phyloP scores from a whole-genome alignment of 2,113 vertebrate species.

The Ranitomeya variabilis region DNA sequence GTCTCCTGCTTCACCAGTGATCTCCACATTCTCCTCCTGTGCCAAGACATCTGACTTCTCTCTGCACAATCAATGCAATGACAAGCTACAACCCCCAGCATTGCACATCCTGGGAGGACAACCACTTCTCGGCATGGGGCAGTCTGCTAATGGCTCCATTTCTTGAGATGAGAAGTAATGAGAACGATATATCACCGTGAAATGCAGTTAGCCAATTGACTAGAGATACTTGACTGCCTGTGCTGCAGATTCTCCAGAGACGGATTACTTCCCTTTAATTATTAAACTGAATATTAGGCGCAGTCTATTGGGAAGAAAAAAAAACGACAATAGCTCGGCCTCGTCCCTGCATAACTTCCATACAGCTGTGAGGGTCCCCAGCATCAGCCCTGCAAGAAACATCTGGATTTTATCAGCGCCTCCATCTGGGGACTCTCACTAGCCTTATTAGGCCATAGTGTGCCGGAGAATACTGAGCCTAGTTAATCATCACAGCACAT shows the following conservation, averaged over 20 bases:
- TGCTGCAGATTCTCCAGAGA: not conserved
- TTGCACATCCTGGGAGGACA: not conserved
- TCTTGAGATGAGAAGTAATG: not conserved
- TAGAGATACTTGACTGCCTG: not conserved
- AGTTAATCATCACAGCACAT: not conserved
- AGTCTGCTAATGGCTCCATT: not conserved
- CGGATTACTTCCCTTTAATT: not conserved
- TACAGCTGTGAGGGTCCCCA: not conserved
- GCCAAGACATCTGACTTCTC: not conserved
- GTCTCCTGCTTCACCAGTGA: not conserved
- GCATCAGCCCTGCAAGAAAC: not conserved
- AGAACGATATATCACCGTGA: not conserved
- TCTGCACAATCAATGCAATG: not conserved
- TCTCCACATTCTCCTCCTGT: not conserved
- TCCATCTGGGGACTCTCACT: not conserved
- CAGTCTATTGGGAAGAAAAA: not conserved
- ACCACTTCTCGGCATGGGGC: not conserved
- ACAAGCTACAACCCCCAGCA: not conserved
- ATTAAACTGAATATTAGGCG: slow-evolving; percentile 16
- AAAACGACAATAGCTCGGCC: slow-evolving; percentile 16
- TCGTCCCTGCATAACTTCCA: not conserved
- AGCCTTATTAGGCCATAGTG: slow-evolving; percentile 35
- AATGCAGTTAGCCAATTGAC: not conserved
- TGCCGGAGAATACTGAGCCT: not conserved
- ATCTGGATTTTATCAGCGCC: slow-evolving; percentile 17